Evolutionary conservation across 2,797 vertebrate genomes (phyloP), one percentile per base, ranked within the genome.

Genomic region (Danio choprae): DNA sequence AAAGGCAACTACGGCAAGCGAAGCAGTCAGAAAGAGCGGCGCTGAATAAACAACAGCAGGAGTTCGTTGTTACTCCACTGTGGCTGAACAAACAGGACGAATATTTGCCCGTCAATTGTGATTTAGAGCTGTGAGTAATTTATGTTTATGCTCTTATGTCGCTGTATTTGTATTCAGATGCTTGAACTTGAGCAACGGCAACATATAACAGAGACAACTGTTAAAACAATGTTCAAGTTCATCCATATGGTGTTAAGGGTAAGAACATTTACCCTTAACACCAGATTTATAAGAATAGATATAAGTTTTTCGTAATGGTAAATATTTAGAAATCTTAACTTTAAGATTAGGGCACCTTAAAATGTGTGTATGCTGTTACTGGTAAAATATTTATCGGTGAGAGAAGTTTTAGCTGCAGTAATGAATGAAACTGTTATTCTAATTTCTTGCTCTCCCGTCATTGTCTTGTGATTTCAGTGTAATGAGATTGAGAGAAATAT

Each of bases 1-100:
- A 87, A 88, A 79, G 82, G 77, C 73, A 70, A 74, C 84, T 92
- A 95, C 91, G 92, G 93, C 64, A 71, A 88, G 72, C 71, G 8
- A 6, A 40, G 1, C 7, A 72, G 20, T 4, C 68, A 83, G 0
- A 72, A 63, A 46, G 1, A 46, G 4, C 59, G 48, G 36, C 40
- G 16, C 11, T 38, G 40, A 41, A 60, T 43, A 58, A 73, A 73
- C 44, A 79, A 12, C 4, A 13, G 16, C 8, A 48, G 63, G 58
- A 67, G 59, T 79, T 73, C 10, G 13, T 1, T 9, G 22, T 16
- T 43, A 70, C 16, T 63, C 38, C 8, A 13, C 29, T 41, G 53
- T 72, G 59, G 6, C 15, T 41, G 11, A 38, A 11, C 16, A 56
- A 72, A n/a, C 38, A 65, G 29, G 10, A 11, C 63, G 36, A 44